Conservation (phyloP, 2,797 vertebrate genomes). For the Neostethus bicornis region DNA sequence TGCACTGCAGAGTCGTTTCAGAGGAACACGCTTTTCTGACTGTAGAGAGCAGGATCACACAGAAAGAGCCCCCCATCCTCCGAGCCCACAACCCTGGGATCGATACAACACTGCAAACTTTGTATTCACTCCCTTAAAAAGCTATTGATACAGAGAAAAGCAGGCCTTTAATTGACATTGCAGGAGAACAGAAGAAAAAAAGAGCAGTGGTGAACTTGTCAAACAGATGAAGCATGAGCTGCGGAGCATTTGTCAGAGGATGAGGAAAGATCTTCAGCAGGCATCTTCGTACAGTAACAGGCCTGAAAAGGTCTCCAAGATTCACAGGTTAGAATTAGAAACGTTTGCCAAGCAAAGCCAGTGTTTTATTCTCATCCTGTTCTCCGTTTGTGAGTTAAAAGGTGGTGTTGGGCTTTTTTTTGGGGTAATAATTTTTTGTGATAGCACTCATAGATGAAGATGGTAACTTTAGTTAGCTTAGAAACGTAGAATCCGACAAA, state of each 20-base stretch:
- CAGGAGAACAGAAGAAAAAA: conserved; percentile 6
- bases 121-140: conserved; percentile 25
- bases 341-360: conserved; percentile 12
- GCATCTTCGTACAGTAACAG: conserved; percentile 3
- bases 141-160: conserved; percentile 46
- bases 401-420: too few species aligned
- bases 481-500: too few species aligned
- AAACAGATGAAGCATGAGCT: conserved; percentile 36
- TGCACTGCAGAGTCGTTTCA: conserved; percentile 15
- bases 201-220: conserved; percentile 28
- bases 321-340: conserved; percentile 6
- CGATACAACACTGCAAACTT: conserved; percentile 52
- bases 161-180: conserved; percentile 38
- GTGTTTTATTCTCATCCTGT: not conserved
- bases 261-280: conserved; percentile 22
- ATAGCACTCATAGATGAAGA: too few species aligned
- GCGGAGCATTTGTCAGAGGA: conserved; percentile 24
- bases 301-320: conserved; percentile 33
- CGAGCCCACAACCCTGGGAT: conserved; percentile 16
- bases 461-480: too few species aligned
- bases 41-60: conserved; percentile 11
- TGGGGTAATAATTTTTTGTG: too few species aligned
- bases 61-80: conserved; percentile 29
- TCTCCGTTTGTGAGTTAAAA: conserved; percentile 3
- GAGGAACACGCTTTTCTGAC: conserved; percentile 9